Percentiles rank a stretch among this genome's conserved stretches.
Conservation (phyloP, 2,113 vertebrate species). For the Pogona vitticeps region DNA sequence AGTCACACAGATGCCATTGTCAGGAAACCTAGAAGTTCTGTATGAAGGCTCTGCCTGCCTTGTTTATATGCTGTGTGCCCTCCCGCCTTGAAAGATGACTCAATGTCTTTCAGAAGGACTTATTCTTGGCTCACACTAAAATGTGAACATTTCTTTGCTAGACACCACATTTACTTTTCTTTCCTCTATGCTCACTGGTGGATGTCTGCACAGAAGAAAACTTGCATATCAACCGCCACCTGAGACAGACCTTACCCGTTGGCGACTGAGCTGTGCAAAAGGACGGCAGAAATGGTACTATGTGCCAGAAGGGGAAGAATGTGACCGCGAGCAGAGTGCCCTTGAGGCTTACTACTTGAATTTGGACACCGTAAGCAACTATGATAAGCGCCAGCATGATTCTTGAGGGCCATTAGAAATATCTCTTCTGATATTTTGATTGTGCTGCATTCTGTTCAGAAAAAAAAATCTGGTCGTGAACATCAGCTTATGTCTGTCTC, state of each 20-base stretch:
- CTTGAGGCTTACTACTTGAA: conserved; percentile 1
- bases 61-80: background rate
- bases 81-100: background rate
- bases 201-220: background rate
- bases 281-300: background rate
- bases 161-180: background rate
- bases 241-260: conserved; percentile 2
- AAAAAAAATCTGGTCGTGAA: background rate
- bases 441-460: background rate
- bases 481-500: background rate
- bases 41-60: too few relatives aligned
- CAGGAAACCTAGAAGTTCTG: too few relatives aligned
- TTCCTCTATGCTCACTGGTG: background rate
- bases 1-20: too few relatives aligned
- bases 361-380: background rate
- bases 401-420: background rate
- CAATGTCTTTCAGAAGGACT: background rate
- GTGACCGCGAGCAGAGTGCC: background rate
- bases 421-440: background rate
- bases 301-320: background rate
- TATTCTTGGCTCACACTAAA: background rate
- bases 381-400: background rate
- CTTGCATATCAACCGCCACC: background rate
- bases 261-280: conserved; percentile 4
- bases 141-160: background rate